Evolutionary conservation across 2,113 vertebrate species (phyloP), one percentile per base, ranked within the genome.

Genomic region (Aleadryas rufinucha): DNA sequence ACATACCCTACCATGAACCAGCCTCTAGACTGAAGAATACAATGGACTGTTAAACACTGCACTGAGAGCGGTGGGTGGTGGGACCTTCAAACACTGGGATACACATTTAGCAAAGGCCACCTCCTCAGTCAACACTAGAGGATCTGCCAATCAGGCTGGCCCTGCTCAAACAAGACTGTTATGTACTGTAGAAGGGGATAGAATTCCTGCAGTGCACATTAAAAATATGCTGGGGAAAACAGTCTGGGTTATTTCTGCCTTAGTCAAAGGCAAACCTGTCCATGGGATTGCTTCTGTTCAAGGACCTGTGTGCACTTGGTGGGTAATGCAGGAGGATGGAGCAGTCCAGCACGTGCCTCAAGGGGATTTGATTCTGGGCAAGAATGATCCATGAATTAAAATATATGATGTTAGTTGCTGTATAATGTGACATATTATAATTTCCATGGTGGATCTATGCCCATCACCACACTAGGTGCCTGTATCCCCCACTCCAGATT

Each of bases 311-410:
- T 33, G 59, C 12, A 23, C 18, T 50, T 57, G 31, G 17, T 50
- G 57, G 30, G 50, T 42, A 44, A 37, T 31, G 14, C 2, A 9
- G 42, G 50, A 50, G 31, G 26, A 57, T 44, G 31, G 17, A 65
- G 21, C 37, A 42, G 31, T 33, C 35, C 42, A 49, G 42, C 27
- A 35, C 0, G 0, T 49, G 41, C 31, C 42, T 31, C 27, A 49
- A 42, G 26, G 42, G 21, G 16, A 74, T 66, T 52, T 44, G 53
- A 33, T 45, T 66, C 53, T 66, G 11, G 53, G 5, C 4, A 10
- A 66, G 35, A 66, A 59, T 59, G n/a, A 53, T 24, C 39, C 68
- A 10, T 44, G 10, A 74, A 52, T 45, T 75, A n/a, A 75, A 66
- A 66, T n/a, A 16, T 26, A 15, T 45, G 2, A 60, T 65, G 18